A percentile compares a stretch with the other conserved stretches of the same genome.
phyloP scores from a whole-genome alignment of 2,113 vertebrate genomes.

The Aythya baeri region DNA sequence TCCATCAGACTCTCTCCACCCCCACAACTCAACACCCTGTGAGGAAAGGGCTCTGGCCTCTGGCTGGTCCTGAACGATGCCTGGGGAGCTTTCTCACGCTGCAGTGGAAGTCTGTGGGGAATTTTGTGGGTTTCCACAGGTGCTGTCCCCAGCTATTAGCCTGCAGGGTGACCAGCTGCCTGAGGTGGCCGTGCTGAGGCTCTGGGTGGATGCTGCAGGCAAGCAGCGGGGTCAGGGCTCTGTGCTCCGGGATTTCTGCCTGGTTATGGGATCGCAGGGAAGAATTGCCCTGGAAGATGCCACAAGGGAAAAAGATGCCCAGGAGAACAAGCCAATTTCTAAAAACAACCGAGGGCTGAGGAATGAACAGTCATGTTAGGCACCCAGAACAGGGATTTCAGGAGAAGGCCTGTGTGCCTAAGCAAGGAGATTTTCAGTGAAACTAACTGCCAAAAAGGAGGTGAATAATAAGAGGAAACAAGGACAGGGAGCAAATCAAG shows the following conservation, averaged over 20 bases:
- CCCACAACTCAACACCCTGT: background rate
- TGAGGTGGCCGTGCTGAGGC: background rate
- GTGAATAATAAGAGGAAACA: background rate
- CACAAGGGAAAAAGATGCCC: background rate
- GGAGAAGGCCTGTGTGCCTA: background rate
- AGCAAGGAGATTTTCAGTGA: background rate
- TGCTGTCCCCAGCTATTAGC: background rate
- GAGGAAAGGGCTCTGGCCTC: background rate
- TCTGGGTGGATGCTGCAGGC: background rate
- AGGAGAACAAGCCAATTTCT: background rate
- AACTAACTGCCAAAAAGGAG: background rate
- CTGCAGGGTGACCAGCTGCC: background rate
- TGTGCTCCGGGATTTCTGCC: background rate
- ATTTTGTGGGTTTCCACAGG: background rate
- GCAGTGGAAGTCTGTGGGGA: background rate
- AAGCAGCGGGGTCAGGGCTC: background rate
- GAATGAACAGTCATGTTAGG: background rate
- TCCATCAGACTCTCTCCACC: background rate
- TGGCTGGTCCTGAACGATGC: accelerated
- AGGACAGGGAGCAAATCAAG: background rate
- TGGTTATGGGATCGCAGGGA: background rate
- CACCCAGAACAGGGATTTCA: background rate
- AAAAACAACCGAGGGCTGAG: background rate
- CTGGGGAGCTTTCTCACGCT: background rate
- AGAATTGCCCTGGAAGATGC: background rate